Base-by-base conservation (phyloP, 2,888 invertebrate species). In the Folsomia manolachei region DNA sequence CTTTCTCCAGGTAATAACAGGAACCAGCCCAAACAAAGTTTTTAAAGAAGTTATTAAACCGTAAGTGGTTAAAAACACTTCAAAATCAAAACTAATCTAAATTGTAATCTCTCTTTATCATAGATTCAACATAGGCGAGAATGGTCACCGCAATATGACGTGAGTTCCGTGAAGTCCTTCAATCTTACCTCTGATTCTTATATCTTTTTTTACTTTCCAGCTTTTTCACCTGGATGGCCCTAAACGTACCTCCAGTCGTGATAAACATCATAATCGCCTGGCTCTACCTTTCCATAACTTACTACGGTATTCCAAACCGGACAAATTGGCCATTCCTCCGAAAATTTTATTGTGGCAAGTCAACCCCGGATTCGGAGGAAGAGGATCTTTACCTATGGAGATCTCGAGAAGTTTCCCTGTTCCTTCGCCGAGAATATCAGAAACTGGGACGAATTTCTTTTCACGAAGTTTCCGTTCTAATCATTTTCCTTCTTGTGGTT, bases 221-320 rank as follows among this genome's bases (percentile, higher is more conserved):
- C 14, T 80, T 78, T 72, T 69, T 78, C n/a, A 76, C 76, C 1
- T 80, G 80, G 80, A 69, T 79, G 72, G 78, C 75, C 1, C 75
- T 79, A 53, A 79, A 79, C 60, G 23, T 78, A 27, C 71, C 78
- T 21, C 75, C 80, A 0, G 75, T 76, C 76, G 18, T 78, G 0
- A 51, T 78, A 14, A 78, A 78, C 63, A 69, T 75, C 1, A n/a
- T 74, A 1, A 70, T 78, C 11, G 76, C 80, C 1, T 80, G 78
- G 78, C 9, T 77, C 18, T 80, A 80, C 56, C 75, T 80, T 9
- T 71, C 72, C 24, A 2, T 78, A 11, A 72, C 56, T 7, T 80
- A 75, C 66, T 62, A 75, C 11, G 80, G 78, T 11, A 24, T 78
- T 23, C 78, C 77, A 19, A 71, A 71, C 27, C 25, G 27, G 25